These are phyloP conservation scores for Rotaria macrura DNA, from an alignment of 2,888 invertebrate species.

Conservation along the genomic window DNA sequence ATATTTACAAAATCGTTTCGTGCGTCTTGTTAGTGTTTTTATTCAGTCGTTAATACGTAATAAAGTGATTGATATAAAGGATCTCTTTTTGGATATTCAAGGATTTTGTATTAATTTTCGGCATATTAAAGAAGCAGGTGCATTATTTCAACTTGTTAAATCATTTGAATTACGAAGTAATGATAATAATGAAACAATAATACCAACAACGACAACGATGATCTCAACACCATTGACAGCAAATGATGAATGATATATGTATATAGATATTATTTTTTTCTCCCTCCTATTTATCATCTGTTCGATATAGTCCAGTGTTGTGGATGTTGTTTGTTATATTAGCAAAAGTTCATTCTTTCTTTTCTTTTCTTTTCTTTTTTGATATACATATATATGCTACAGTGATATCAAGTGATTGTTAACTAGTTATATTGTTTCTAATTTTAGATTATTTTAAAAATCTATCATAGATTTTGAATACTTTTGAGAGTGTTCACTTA, in stretches of 20 bases:
- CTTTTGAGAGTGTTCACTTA: too few species aligned
- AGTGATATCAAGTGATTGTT: conserved; percentile 15
- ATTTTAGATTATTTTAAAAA: neutral
- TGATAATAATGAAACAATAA: neutral
- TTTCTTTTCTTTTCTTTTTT: neutral
- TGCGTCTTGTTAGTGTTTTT: conserved; percentile 89
- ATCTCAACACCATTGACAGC: neutral
- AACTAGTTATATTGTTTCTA: conserved; percentile 12
- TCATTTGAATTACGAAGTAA: neutral
- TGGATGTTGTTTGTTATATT: neutral
- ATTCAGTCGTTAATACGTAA: conserved; percentile 87
- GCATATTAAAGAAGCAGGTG: neutral
- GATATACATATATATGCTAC: neutral
- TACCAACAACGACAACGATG: neutral
- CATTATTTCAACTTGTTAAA: conserved; percentile 14
- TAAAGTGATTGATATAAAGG: conserved; percentile 95
- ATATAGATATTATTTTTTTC: neutral
- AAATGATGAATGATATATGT: neutral
- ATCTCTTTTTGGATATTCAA: conserved; percentile 43
- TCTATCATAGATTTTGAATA: too few species aligned
- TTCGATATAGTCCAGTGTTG: neutral
- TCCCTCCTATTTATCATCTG: neutral
- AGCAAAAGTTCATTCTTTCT: neutral
- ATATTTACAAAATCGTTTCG: conserved; percentile 90
- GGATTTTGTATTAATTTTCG: conserved; percentile 14